Evolutionary conservation across 2,113 vertebrate genomes (phyloP).

Genomic region (Lates calcarifer): DNA sequence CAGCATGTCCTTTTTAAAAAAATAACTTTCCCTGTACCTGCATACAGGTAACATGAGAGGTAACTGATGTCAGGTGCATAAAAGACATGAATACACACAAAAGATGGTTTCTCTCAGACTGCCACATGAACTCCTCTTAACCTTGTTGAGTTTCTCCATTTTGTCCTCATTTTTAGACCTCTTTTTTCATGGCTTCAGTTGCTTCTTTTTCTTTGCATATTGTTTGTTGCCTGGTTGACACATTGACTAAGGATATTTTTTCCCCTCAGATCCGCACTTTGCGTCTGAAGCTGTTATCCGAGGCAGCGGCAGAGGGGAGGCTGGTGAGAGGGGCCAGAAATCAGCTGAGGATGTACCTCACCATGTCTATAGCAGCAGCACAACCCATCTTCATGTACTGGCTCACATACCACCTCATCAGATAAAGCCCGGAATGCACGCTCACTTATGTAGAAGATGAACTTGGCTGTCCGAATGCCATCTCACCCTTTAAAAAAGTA

Average conservation of each 20-base stretch:
- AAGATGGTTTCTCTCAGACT: too few relatives aligned
- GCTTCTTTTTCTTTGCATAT: too few relatives aligned
- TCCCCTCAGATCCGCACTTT: conserved; percentile 88
- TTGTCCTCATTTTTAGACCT: neutral
- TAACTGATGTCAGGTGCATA: too few relatives aligned
- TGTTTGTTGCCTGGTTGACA: neutral
- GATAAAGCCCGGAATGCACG: conserved; percentile 77
- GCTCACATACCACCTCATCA: conserved; percentile 93
- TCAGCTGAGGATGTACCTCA: conserved; percentile 95
- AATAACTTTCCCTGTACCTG: too few relatives aligned
- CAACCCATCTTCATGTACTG: conserved; percentile 96
- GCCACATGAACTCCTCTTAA: too few relatives aligned
- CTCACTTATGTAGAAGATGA: conserved; percentile 16
- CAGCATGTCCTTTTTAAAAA: too few relatives aligned
- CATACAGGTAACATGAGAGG: too few relatives aligned
- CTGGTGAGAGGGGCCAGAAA: conserved; percentile 88
- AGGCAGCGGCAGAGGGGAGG: conserved; percentile 88
- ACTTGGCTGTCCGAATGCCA: conserved; percentile 25
- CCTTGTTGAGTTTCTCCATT: neutral
- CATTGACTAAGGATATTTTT: neutral
- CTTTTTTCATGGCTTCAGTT: too few relatives aligned
- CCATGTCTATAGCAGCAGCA: conserved; percentile 90
- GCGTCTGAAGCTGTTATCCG: conserved; percentile 91
- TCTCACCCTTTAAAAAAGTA: conserved; percentile 2
- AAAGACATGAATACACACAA: too few relatives aligned